These are phyloP conservation scores for Phrynosoma blainvillii DNA, from an alignment of 2,113 vertebrate species.

Conservation along the genomic window DNA sequence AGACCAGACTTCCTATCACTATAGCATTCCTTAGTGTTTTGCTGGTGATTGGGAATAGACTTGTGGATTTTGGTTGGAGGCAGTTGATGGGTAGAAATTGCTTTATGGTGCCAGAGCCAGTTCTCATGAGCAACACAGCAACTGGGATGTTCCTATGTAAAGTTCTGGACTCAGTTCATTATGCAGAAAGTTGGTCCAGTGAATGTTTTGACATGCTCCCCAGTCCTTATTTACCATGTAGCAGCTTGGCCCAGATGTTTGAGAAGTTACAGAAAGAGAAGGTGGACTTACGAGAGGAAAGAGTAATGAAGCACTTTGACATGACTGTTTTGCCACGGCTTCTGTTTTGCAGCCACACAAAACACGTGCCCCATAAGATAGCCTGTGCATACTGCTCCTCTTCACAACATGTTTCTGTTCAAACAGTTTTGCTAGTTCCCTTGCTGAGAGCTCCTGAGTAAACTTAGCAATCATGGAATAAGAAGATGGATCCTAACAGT, in stretches of 20 bases:
- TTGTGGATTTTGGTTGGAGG: neutral
- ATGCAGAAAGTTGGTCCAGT: neutral
- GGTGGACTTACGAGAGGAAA: neutral
- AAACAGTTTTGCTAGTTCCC: neutral
- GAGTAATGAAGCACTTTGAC: neutral
- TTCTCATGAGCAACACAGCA: neutral
- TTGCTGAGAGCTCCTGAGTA: neutral
- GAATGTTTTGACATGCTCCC: neutral
- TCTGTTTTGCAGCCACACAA: neutral
- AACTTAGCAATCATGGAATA: neutral
- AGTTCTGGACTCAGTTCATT: neutral
- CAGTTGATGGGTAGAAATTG: neutral
- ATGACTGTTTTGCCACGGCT: neutral
- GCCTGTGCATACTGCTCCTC: neutral
- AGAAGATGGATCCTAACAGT: neutral
- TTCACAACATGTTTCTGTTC: neutral
- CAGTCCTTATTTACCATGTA: neutral
- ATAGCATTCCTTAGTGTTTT: slow-evolving; percentile 22
- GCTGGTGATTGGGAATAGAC: no score
- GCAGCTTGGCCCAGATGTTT: neutral
- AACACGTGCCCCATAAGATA: neutral
- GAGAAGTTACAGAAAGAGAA: neutral
- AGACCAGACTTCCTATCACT: slow-evolving; percentile 24
- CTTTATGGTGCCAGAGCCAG: neutral
- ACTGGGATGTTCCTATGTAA: no score